These are phyloP conservation scores for Papilio gigon DNA, from an alignment of 2,888 invertebrate genomes.

Conservation along the genomic window DNA sequence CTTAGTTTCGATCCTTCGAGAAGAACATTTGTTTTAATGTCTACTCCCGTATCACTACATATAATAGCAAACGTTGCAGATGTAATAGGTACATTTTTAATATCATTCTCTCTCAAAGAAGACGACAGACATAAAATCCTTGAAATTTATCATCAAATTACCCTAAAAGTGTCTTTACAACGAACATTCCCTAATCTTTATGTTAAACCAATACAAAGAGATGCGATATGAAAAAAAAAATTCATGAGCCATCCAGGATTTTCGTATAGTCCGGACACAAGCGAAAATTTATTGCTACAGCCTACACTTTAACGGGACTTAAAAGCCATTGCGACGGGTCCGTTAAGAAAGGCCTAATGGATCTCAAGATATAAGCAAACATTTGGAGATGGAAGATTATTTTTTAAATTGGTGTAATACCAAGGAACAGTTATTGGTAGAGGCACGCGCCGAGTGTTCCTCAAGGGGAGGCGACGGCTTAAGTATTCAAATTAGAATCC, in stretches of 20 bases:
- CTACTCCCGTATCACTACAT: no score
- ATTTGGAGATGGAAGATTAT: slow-evolving; percentile 39
- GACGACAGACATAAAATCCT: slow-evolving; percentile 6
- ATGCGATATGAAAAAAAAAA: slow-evolving; percentile 41
- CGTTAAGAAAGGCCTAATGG: slow-evolving; percentile 41
- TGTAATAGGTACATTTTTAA: background rate
- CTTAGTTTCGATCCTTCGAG: background rate
- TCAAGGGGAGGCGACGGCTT: slow-evolving; percentile 22
- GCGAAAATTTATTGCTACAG: slow-evolving; percentile 40
- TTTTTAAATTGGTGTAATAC: slow-evolving; percentile 37
- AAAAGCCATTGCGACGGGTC: slow-evolving; percentile 40
- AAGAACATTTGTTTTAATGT: no score
- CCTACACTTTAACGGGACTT: slow-evolving; percentile 40
- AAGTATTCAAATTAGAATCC: slow-evolving; percentile 12
- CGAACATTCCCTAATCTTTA: slow-evolving; percentile 36
- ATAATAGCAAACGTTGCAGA: no score
- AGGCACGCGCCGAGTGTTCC: slow-evolving; percentile 22
- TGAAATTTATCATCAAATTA: slow-evolving; percentile 33
- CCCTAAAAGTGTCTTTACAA: slow-evolving; percentile 24
- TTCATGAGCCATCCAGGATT: slow-evolving; percentile 40
- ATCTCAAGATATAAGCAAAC: slow-evolving; percentile 41
- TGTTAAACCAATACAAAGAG: slow-evolving; percentile 30
- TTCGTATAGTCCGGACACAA: slow-evolving; percentile 36
- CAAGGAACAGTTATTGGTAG: slow-evolving; percentile 27
- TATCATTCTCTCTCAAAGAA: background rate